Percentiles rank a stretch among this genome's conserved stretches.
Evolutionary conservation across 2,113 vertebrate species (phyloP).

Genomic region (Oryzias celebensis): DNA sequence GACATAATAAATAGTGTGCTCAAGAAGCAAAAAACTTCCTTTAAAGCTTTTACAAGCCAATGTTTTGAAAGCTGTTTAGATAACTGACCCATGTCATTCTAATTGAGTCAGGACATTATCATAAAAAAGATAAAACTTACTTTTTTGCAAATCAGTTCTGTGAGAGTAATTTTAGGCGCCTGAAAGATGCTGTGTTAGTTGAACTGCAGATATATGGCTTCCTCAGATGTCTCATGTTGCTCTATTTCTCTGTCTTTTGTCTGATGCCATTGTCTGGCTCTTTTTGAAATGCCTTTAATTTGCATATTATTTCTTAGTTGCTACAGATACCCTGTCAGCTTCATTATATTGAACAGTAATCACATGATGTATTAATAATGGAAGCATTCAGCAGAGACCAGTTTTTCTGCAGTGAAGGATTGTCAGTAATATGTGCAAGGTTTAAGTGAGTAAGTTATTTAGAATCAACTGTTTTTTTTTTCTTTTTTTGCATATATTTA

Average conservation of each 20-base stretch:
- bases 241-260: constrained; percentile 43
- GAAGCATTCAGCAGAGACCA: constrained; percentile 8
- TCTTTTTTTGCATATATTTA: constrained; percentile 19
- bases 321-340: constrained; percentile 28
- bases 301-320: constrained; percentile 50
- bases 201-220: constrained; percentile 15
- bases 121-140: constrained; percentile 24
- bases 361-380: constrained; percentile 27
- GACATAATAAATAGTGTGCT: constrained; percentile 38
- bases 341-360: constrained; percentile 27
- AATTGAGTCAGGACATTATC: constrained; percentile 41
- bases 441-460: constrained; percentile 20
- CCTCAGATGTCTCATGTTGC: constrained; percentile 22
- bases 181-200: constrained; percentile 31
- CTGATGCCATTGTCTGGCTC: constrained; percentile 37
- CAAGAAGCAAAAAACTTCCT: constrained; percentile 18
- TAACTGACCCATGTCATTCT: constrained; percentile 51
- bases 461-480: neutral
- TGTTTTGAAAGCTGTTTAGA: constrained; percentile 49
- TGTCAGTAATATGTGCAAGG: constrained; percentile 10
- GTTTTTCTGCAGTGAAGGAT: constrained; percentile 4
- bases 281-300: constrained; percentile 49
- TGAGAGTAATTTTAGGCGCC: constrained; percentile 32
- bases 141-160: constrained; percentile 43
- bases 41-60: constrained; percentile 30